Conservation (phyloP, 2,113 vertebrate genomes). For the Myrmophylax atrothorax region DNA sequence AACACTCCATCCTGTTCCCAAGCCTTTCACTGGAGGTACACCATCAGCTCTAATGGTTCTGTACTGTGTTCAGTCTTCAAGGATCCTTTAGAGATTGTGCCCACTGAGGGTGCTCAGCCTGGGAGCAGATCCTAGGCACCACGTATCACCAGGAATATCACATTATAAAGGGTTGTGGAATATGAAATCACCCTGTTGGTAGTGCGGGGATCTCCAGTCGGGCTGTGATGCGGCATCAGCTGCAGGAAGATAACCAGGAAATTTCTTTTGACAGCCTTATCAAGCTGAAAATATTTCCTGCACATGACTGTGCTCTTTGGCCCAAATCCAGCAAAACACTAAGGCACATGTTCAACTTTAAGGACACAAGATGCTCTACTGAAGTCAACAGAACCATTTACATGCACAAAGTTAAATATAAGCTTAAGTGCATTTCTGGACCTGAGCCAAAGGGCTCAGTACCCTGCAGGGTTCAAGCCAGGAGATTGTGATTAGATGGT, state of each 20-base stretch:
- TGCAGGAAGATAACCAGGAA: constrained; percentile 33
- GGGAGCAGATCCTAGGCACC: not conserved
- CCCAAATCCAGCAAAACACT: constrained; percentile 37
- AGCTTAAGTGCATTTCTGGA: constrained; percentile 63
- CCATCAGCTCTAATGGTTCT: not conserved
- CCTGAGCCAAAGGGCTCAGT: constrained; percentile 14
- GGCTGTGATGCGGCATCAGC: constrained; percentile 40
- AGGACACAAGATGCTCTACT: constrained; percentile 36
- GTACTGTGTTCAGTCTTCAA: not conserved
- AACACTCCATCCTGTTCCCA: not conserved
- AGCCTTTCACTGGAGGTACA: not conserved
- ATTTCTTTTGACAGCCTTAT: constrained; percentile 51
- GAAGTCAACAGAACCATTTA: constrained; percentile 52
- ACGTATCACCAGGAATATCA: not conserved
- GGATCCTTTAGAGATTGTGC: not conserved
- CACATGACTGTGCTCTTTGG: not conserved
- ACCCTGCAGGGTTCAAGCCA: constrained; percentile 32
- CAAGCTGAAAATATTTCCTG: constrained; percentile 46
- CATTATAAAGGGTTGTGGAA: not conserved
- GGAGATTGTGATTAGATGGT: constrained; percentile 32
- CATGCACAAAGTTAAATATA: constrained; percentile 55
- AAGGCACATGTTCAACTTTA: constrained; percentile 47
- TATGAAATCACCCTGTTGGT: not conserved
- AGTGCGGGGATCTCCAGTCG: not conserved
- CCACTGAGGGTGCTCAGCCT: not conserved